Percentiles rank a stretch among this genome's conserved stretches.
Evolutionary conservation across 2,113 vertebrate species (phyloP).

Genomic region (Tragulus kanchil): DNA sequence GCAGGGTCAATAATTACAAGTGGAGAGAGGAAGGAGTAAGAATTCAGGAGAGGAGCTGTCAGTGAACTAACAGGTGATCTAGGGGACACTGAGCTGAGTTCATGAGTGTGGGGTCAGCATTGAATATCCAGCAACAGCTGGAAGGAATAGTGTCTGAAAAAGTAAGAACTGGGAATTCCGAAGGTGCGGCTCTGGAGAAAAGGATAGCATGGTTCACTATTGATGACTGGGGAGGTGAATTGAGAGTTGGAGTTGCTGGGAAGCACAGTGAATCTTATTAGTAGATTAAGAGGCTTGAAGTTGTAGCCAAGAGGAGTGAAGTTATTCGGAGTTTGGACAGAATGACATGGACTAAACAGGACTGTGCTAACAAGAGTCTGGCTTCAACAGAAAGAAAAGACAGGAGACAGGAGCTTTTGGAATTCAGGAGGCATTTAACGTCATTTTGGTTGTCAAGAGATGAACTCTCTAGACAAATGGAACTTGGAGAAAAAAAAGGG

Average conservation of each 20-base stretch:
- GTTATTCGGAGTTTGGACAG: not conserved
- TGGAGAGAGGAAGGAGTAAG: not conserved
- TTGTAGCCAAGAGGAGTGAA: not conserved
- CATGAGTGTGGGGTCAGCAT: rapidly evolving
- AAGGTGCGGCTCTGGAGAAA: not conserved
- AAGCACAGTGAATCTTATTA: not conserved
- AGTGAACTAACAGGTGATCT: rapidly evolving
- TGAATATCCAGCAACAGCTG: not conserved
- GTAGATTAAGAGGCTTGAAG: not conserved
- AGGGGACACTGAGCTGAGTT: not conserved
- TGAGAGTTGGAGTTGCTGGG: not conserved
- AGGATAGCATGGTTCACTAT: too few species aligned
- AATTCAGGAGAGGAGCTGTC: not conserved
- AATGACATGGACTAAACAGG: not conserved
- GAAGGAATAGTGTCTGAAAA: not conserved
- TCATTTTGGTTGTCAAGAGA: not conserved
- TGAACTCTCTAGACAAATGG: not conserved
- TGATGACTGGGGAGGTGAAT: too few species aligned
- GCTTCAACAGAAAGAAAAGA: not conserved
- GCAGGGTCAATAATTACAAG: not conserved
- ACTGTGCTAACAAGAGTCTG: not conserved
- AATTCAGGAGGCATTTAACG: not conserved
- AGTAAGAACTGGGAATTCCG: not conserved
- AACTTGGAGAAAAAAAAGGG: not conserved
- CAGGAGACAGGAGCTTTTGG: too few species aligned